Evolutionary conservation across 2,797 vertebrate species (phyloP).

Genomic region (Acanthornis magna): DNA sequence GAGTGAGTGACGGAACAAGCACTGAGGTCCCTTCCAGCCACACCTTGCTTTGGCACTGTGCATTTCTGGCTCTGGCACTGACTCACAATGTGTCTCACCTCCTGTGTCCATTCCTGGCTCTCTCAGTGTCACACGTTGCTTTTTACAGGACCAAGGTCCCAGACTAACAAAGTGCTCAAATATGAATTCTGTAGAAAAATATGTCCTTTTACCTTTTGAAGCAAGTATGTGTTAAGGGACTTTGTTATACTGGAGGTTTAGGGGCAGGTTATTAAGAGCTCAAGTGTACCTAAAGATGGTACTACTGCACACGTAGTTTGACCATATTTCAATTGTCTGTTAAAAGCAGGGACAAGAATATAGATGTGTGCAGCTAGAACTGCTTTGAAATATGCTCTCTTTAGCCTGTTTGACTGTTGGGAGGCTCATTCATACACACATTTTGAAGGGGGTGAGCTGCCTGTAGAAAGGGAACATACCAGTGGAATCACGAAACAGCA

Average conservation of each 20-base stretch:
- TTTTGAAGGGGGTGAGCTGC: not conserved
- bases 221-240: not conserved
- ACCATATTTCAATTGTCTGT: not conserved
- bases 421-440: not conserved
- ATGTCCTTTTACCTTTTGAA: not conserved
- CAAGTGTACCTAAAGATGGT: not conserved
- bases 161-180: not conserved
- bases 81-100: rapidly evolving
- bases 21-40: not conserved
- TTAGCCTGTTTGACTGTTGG: not conserved
- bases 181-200: not conserved
- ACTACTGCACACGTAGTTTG: not conserved
- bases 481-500: not conserved
- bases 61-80: not conserved
- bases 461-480: not conserved
- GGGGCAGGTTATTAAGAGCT: not conserved
- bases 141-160: not conserved
- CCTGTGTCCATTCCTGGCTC: not conserved
- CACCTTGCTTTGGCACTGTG: not conserved
- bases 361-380: not conserved
- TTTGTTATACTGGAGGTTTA: not conserved
- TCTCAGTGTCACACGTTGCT: not conserved
- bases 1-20: not conserved
- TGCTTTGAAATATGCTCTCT: not conserved
- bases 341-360: not conserved